Base-by-base conservation (phyloP, 35 echinoderm and acorn worm species). In the Acanthaster planci region DNA sequence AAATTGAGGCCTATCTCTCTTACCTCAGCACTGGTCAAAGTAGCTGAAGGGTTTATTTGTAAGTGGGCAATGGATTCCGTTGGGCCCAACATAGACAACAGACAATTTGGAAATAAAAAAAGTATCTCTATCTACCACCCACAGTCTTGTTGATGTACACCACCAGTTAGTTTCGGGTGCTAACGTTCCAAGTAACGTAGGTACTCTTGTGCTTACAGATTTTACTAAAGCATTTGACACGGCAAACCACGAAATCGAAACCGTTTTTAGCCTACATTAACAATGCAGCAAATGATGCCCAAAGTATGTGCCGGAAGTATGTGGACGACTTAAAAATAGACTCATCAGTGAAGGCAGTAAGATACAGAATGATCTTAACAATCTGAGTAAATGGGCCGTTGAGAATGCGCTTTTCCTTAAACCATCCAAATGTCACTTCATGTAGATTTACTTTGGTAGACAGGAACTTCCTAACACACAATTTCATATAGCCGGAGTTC, bases 81-180 rank as follows among this genome's bases (percentile, higher is more conserved):
- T 39, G 42, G 55, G 53, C 51, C 76, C 19, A 21, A 21, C 37
- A 47, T 87, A 55, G 85, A 87, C 36, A 0, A 30, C 4, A 60
- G 76, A 57, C 58, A 87, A 57, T 87, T 15, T 87, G 75, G 85
- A 40, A 87, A 87, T 36, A 39, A 87, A 29, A 87, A 53, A 38
- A 72, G 85, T 2, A 12, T 55, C 3, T 87, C 76, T n/a, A n/a
- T n/a, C n/a, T 1, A 87, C 85, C 5, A 87, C 85, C 9, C 85
- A 87, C 32, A 78, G 72, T 39, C 76, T 87, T 19, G 78, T 87
- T 39, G 85, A 87, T 87, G 12, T 55, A 0, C 78, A 87, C 38
- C 72, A 87, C 38, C 27, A 7, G 8, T 59, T 57, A 8, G 23
- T 87, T 8, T 78, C 72, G 19, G 76, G 1, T 8, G 44, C 50